Conservation (phyloP, 2,888 invertebrate genomes). For the Congeria kusceri region DNA sequence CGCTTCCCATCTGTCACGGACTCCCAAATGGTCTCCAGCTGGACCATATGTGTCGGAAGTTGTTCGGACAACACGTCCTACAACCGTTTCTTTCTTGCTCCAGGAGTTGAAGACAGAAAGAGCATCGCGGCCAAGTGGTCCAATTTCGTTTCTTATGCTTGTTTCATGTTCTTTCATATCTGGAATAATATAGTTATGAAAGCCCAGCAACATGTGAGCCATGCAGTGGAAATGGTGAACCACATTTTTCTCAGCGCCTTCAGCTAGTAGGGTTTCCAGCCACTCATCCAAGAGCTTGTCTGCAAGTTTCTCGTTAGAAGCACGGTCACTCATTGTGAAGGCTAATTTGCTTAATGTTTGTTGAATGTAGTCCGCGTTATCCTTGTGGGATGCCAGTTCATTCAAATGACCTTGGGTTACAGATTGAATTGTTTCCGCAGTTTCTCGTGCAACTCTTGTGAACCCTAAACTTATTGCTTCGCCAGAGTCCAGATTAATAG, state of each 20-base stretch:
- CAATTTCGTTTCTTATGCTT: background rate
- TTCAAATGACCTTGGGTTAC: too few relatives aligned
- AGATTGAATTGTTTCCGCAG: constrained; percentile 16
- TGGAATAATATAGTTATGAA: constrained; percentile 21
- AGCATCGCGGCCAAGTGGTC: constrained; percentile 40
- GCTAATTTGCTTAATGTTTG: constrained; percentile 21
- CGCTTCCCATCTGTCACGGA: constrained; percentile 54
- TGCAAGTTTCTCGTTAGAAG: too few relatives aligned
- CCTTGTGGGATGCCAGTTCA: too few relatives aligned
- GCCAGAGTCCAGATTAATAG: constrained; percentile 37
- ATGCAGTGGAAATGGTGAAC: constrained; percentile 36
- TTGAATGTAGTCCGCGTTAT: background rate
- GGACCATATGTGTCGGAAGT: constrained; percentile 46
- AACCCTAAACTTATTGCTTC: constrained; percentile 37
- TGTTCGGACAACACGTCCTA: constrained; percentile 29
- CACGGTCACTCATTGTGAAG: constrained; percentile 37
- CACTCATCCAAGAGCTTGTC: constrained; percentile 32
- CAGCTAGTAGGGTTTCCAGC: constrained; percentile 12
- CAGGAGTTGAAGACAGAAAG: constrained; percentile 37
- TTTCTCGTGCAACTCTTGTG: constrained; percentile 26
- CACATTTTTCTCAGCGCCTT: background rate
- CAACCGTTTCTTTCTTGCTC: constrained; percentile 40
- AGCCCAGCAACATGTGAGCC: constrained; percentile 48
- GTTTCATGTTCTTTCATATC: constrained; percentile 21
- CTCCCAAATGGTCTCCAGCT: constrained; percentile 47